Conservation (phyloP, 2,888 invertebrate genomes). For the Merodon equestris region DNA sequence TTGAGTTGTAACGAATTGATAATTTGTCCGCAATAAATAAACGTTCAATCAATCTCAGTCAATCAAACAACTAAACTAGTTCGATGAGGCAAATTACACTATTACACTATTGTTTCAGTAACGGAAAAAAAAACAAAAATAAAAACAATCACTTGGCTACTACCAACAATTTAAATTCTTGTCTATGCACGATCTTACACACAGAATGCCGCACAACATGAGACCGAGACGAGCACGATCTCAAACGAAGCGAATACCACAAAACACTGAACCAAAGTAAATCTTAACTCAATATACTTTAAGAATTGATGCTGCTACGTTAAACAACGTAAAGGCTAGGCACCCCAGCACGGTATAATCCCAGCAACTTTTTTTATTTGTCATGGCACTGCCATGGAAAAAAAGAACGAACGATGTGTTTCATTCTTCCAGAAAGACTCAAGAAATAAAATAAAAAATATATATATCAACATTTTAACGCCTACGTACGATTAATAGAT, state of each 20-base stretch:
- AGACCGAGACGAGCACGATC: constrained; percentile 43
- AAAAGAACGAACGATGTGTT: constrained; percentile 60
- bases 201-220: constrained; percentile 37
- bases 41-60: constrained; percentile 1
- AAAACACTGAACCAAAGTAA: constrained; percentile 59
- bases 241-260: constrained; percentile 55
- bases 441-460: constrained; percentile 48
- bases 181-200: constrained; percentile 37
- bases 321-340: constrained; percentile 53
- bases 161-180: constrained; percentile 34
- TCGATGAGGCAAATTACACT: constrained; percentile 20
- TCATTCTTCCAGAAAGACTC: constrained; percentile 61
- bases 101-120: background rate
- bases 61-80: constrained; percentile 31
- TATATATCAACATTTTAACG: constrained; percentile 67
- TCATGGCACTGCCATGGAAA: constrained; percentile 50
- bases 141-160: constrained; percentile 12
- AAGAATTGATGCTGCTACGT: constrained; percentile 54
- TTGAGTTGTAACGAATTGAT: too few relatives aligned
- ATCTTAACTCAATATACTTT: constrained; percentile 60
- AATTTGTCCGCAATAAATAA: constrained; percentile 7
- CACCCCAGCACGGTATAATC: constrained; percentile 65
- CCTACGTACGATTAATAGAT: constrained; percentile 62
- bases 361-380: constrained; percentile 59
- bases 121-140: too few relatives aligned